Evolutionary conservation across 2,797 vertebrate genomes (phyloP).

Genomic region (Paramormyrops hopkinsi): DNA sequence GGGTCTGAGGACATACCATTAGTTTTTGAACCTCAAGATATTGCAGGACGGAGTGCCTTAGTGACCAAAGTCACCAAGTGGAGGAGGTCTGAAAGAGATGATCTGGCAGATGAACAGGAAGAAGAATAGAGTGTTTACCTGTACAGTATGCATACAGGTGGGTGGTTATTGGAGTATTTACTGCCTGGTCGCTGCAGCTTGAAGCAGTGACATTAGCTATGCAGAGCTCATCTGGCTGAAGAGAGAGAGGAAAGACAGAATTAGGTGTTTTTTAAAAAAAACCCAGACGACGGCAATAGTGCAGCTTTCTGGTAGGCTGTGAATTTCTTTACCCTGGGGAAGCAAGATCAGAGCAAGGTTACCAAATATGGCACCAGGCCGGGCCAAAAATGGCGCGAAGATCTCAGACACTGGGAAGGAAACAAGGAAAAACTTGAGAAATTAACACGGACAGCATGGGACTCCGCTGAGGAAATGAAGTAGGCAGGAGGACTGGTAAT

Average conservation of each 20-base stretch:
- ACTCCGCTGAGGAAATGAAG: conserved; percentile 6
- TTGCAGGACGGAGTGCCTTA: background rate
- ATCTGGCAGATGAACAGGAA: background rate
- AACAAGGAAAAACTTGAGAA: conserved; percentile 8
- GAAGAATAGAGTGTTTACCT: background rate
- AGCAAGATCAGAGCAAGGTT: background rate
- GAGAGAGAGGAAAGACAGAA: background rate
- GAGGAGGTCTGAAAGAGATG: background rate
- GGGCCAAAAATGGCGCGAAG: background rate
- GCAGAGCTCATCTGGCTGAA: background rate
- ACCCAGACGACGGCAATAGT: background rate
- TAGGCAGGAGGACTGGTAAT: conserved; percentile 9
- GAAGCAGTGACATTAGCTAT: background rate
- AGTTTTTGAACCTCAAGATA: background rate
- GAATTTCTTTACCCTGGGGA: background rate
- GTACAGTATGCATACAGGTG: background rate
- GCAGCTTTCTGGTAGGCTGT: background rate
- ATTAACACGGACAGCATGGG: conserved; percentile 2
- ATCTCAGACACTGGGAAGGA: background rate
- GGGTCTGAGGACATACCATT: background rate
- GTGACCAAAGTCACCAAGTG: background rate
- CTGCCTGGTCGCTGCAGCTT: background rate
- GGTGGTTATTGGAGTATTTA: background rate
- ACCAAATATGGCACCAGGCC: background rate
- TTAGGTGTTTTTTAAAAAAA: background rate